Conservation (phyloP, 2,113 vertebrate genomes). For the Entomyzon cyanotis region DNA sequence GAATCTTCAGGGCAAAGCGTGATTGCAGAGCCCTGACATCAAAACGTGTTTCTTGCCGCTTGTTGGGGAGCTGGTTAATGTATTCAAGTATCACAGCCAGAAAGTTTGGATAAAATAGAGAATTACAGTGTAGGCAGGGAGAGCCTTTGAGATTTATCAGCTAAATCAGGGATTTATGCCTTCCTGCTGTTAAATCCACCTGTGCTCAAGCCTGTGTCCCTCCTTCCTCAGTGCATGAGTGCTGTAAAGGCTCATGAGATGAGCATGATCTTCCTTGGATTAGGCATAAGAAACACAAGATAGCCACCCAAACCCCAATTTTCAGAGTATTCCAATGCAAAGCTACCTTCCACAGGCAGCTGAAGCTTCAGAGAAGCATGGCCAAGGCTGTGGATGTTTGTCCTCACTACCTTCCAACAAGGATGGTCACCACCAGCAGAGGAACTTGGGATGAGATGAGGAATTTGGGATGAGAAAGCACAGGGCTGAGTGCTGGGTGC, state of each 20-base stretch:
- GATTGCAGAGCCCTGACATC: background rate
- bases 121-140: background rate
- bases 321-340: background rate
- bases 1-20: background rate
- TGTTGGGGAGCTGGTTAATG: background rate
- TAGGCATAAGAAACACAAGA: background rate
- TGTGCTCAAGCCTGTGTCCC: background rate
- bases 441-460: background rate
- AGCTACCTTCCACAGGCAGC: background rate
- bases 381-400: background rate
- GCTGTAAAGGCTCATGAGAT: background rate
- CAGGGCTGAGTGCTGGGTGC: background rate
- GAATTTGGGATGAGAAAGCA: background rate
- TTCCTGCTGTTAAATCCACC: background rate
- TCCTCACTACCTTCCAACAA: background rate
- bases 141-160: background rate
- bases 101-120: background rate
- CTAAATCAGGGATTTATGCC: background rate
- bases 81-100: background rate
- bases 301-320: rapidly evolving
- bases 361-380: background rate
- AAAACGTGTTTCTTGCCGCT: background rate
- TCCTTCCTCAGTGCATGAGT: background rate
- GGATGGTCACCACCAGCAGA: background rate
- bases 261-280: background rate